These are phyloP conservation scores for Parus major DNA, from an alignment of 2,113 vertebrate genomes.

Conservation along the genomic window DNA sequence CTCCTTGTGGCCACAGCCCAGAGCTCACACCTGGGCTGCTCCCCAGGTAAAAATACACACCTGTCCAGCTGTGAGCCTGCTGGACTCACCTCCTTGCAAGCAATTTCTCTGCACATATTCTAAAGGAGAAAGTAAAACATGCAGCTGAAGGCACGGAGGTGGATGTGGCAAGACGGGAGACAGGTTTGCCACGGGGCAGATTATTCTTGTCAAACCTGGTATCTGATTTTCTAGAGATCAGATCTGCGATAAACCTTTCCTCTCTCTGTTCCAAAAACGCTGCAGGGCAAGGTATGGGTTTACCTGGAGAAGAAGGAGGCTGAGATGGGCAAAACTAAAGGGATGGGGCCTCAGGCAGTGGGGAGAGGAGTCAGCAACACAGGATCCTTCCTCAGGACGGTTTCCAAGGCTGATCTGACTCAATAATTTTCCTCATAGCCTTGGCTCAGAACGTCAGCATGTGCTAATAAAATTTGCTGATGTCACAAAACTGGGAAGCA, in stretches of 20 bases:
- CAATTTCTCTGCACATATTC: fast-evolving
- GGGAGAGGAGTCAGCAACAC: background rate
- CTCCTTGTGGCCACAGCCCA: background rate
- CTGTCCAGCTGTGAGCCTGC: background rate
- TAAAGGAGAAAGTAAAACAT: background rate
- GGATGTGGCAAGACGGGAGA: background rate
- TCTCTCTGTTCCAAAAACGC: background rate
- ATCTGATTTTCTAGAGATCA: background rate
- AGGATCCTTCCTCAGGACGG: background rate
- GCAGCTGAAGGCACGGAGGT: background rate
- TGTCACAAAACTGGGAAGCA: background rate
- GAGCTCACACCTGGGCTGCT: background rate
- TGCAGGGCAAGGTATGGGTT: background rate
- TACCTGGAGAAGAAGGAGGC: background rate
- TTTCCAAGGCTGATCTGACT: background rate
- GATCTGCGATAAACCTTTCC: background rate
- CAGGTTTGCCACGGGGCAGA: background rate
- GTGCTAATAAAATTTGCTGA: background rate
- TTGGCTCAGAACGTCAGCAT: background rate
- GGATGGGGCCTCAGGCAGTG: background rate
- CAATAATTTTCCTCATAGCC: background rate
- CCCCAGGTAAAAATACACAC: background rate
- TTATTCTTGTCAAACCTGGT: background rate
- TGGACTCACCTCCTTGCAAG: background rate
- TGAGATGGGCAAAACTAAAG: background rate